Evolutionary conservation across 2,797 vertebrate species (phyloP).

Genomic region (Limosa lapponica): DNA sequence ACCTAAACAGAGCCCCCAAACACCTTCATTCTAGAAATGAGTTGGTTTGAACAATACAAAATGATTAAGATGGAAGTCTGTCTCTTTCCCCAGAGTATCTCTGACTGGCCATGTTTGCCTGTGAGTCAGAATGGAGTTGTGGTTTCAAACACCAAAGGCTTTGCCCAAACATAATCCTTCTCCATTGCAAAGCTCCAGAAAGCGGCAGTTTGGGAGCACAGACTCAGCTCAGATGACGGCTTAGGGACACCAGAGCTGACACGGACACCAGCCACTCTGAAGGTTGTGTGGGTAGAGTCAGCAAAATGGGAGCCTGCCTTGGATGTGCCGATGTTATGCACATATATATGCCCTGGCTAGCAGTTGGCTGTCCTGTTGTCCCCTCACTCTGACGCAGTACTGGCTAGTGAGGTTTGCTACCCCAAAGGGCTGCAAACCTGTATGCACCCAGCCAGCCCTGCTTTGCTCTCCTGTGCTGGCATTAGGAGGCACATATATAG

Average conservation of each 20-base stretch:
- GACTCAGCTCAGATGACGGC: background rate
- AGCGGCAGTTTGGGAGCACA: background rate
- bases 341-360: background rate
- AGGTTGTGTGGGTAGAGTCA: background rate
- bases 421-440: background rate
- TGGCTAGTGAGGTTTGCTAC: background rate
- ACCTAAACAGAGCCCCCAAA: background rate
- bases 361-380: background rate
- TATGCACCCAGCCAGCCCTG: background rate
- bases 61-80: background rate
- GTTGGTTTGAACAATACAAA: background rate
- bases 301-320: background rate
- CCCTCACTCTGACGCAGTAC: background rate
- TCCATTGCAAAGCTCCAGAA: background rate
- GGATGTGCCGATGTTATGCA: rapidly evolving
- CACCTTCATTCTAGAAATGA: background rate
- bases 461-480: background rate
- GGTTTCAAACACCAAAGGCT: background rate
- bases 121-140: background rate
- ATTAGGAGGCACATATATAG: background rate
- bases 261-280: rapidly evolving
- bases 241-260: background rate
- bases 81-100: background rate
- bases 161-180: background rate
- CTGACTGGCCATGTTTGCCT: background rate